These are phyloP conservation scores for Sylvietta virens DNA, from an alignment of 2,113 vertebrate species.

Conservation along the genomic window DNA sequence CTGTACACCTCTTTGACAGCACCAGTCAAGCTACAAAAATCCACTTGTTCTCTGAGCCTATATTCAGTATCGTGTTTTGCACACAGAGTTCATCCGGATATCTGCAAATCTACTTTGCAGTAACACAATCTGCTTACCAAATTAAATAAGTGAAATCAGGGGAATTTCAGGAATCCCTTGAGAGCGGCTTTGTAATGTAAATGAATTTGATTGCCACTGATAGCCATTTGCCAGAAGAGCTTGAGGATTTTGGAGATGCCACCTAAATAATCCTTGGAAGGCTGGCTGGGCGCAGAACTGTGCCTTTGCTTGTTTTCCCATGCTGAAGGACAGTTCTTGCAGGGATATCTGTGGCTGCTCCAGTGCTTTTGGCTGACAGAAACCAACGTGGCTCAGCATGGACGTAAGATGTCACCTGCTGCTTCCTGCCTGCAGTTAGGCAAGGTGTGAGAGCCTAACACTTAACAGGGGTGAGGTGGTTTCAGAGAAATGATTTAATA, in stretches of 20 bases:
- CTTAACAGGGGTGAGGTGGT: neutral
- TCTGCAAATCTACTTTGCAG: neutral
- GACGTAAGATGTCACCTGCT: neutral
- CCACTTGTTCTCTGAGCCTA: neutral
- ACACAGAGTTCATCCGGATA: neutral
- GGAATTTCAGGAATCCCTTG: neutral
- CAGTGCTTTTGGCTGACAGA: neutral
- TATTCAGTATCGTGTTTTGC: neutral
- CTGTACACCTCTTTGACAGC: constrained; percentile 23
- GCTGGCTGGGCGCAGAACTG: neutral
- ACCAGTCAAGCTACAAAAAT: neutral
- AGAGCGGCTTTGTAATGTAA: neutral
- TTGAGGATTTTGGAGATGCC: neutral
- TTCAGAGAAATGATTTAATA: neutral
- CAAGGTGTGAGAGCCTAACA: neutral
- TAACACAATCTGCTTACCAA: constrained; percentile 5
- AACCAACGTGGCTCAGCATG: neutral
- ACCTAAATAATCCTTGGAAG: neutral
- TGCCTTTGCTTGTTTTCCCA: neutral
- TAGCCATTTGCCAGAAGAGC: neutral
- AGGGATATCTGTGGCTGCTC: neutral
- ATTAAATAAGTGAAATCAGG: constrained; percentile 2
- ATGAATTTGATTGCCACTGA: neutral
- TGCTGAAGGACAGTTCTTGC: neutral
- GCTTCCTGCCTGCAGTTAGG: neutral